Percentiles rank a stretch among this genome's conserved stretches.
Conservation (phyloP, 2,113 vertebrate genomes). For the Mormoops blainvillei region DNA sequence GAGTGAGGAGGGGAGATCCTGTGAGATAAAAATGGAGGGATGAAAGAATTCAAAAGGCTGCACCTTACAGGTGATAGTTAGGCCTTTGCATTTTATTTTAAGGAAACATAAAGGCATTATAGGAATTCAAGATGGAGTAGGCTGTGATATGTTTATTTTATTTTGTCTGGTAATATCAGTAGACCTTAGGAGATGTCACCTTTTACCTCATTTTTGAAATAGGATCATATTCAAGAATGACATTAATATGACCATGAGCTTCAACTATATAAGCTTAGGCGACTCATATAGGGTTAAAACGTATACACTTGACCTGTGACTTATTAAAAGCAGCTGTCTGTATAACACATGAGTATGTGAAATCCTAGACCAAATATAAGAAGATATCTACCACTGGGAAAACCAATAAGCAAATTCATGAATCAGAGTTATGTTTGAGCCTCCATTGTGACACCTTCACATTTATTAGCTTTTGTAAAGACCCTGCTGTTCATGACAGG, state of each 20-base stretch:
- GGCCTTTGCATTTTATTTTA: background rate
- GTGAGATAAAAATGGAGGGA: background rate
- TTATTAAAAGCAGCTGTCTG: background rate
- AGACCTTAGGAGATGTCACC: background rate
- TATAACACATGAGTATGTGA: background rate
- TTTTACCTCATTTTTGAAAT: background rate
- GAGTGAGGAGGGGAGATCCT: background rate
- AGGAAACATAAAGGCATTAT: background rate
- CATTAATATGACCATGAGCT: background rate
- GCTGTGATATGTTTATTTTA: background rate
- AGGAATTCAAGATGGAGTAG: background rate
- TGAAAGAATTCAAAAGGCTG: accelerated
- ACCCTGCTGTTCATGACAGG: background rate
- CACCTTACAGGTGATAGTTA: no score
- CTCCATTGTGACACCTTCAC: background rate
- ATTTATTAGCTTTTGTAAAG: background rate
- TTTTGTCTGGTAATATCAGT: background rate
- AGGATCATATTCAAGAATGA: background rate
- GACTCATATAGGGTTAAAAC: background rate
- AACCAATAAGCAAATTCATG: background rate
- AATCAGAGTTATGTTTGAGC: background rate
- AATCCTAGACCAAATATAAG: background rate
- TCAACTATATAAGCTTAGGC: background rate
- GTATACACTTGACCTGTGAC: background rate
- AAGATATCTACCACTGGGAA: background rate